Conservation (phyloP, 2,797 vertebrate species). For the Poecilia gillii region DNA sequence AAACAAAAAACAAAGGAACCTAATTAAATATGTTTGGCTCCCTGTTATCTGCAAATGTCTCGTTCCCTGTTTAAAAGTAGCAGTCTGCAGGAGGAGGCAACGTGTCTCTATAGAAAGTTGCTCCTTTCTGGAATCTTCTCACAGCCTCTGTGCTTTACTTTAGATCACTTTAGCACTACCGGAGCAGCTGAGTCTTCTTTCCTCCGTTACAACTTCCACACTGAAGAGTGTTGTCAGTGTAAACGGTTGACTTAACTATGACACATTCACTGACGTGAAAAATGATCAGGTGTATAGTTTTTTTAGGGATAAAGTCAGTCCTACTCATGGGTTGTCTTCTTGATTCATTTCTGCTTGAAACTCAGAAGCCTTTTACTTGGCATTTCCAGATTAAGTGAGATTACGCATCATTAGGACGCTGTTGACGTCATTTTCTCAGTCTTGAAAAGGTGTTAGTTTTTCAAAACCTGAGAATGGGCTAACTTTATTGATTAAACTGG, state of each 20-base stretch:
- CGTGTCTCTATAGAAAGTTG: background rate
- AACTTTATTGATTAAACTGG: constrained; percentile 2
- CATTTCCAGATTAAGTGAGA: background rate
- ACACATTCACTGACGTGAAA: background rate
- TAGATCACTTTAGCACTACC: background rate
- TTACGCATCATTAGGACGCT: background rate
- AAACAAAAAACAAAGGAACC: background rate
- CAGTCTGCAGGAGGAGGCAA: background rate
- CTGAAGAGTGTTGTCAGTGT: background rate
- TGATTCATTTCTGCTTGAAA: background rate
- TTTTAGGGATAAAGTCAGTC: background rate
- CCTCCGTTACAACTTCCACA: background rate
- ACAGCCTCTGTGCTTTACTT: background rate
- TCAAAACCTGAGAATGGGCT: background rate
- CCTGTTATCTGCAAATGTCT: background rate
- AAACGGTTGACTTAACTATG: background rate
- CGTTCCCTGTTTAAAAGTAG: background rate
- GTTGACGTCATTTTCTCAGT: constrained; percentile 14
- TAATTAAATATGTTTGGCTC: background rate
- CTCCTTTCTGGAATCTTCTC: background rate
- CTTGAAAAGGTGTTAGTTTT: background rate
- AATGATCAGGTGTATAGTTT: background rate
- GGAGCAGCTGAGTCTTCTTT: background rate
- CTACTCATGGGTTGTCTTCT: background rate
- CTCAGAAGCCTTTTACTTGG: background rate